Percentiles rank a stretch among this genome's conserved stretches.
These are phyloP conservation scores for Sebastes cheni DNA, from an alignment of 2,797 vertebrate genomes.

Conservation along the genomic window DNA sequence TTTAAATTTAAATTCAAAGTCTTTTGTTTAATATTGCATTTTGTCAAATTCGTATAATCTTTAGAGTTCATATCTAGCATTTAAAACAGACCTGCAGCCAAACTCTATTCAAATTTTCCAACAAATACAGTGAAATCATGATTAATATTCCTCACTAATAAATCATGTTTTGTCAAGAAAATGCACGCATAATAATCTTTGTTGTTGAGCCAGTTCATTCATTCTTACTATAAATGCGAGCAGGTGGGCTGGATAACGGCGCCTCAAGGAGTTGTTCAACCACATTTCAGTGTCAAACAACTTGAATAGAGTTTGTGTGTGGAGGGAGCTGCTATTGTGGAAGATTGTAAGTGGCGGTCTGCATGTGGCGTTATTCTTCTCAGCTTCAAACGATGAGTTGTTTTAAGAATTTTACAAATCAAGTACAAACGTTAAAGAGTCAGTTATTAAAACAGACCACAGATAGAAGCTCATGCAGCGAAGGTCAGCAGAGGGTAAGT, in stretches of 20 bases:
- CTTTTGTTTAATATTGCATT: neutral
- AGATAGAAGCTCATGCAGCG: neutral
- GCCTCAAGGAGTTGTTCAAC: conserved; percentile 34
- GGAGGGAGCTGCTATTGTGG: neutral
- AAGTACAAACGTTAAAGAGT: conserved; percentile 30
- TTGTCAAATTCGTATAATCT: neutral
- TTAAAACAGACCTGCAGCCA: neutral
- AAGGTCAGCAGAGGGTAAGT: conserved; percentile 52
- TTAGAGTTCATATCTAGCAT: neutral
- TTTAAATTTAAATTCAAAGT: neutral
- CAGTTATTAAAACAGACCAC: neutral
- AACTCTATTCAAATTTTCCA: neutral
- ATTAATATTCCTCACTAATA: neutral
- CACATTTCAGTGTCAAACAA: conserved; percentile 33
- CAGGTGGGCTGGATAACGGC: neutral
- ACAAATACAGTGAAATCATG: neutral
- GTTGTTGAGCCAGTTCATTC: neutral
- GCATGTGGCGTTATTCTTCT: neutral
- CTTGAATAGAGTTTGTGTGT: neutral
- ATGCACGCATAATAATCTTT: neutral
- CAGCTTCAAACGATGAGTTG: conserved; percentile 43
- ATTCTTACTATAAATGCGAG: neutral
- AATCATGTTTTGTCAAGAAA: neutral
- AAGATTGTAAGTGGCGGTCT: neutral
- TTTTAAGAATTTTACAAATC: conserved; percentile 28